phyloP scores from a whole-genome alignment of 2,888 invertebrate genomes.

The Teinopalpus imperialis region DNA sequence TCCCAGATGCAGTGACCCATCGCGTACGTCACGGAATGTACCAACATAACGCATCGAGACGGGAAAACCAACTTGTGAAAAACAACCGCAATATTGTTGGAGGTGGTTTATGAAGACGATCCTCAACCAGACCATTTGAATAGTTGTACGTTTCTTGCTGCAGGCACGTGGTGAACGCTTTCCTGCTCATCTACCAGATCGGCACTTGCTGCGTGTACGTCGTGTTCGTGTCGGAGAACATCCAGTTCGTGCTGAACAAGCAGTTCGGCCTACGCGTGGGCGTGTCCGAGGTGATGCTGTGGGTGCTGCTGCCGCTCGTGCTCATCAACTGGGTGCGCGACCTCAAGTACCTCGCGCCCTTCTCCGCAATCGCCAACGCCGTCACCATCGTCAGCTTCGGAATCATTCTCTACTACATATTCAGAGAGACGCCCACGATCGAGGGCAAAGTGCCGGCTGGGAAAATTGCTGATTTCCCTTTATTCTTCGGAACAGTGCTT shows the following conservation, averaged over 20 bases:
- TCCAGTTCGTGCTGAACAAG: constrained; percentile 84
- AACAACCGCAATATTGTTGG: no score
- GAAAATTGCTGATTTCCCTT: constrained; percentile 86
- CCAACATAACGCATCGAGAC: no score
- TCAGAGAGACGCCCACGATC: constrained; percentile 86
- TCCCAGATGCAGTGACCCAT: no score
- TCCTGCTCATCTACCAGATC: constrained; percentile 93
- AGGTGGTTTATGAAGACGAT: no score
- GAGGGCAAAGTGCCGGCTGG: constrained; percentile 85
- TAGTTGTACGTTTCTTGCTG: no score
- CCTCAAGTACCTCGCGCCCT: constrained; percentile 93
- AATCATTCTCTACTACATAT: constrained; percentile 93
- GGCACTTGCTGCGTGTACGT: constrained; percentile 98
- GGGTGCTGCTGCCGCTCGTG: constrained; percentile 87
- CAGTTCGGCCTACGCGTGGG: constrained; percentile 76
- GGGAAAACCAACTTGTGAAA: no score
- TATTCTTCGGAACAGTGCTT: constrained; percentile 97
- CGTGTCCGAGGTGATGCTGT: constrained; percentile 86
- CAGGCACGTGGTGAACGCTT: constrained; percentile 88
- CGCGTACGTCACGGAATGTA: no score
- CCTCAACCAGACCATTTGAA: no score
- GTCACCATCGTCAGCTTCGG: constrained; percentile 92
- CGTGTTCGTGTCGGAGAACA: constrained; percentile 94
- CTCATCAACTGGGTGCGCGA: constrained; percentile 92
- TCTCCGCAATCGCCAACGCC: constrained; percentile 93